Conservation (phyloP, 2,113 vertebrate species). For the Capreolus pygargus region DNA sequence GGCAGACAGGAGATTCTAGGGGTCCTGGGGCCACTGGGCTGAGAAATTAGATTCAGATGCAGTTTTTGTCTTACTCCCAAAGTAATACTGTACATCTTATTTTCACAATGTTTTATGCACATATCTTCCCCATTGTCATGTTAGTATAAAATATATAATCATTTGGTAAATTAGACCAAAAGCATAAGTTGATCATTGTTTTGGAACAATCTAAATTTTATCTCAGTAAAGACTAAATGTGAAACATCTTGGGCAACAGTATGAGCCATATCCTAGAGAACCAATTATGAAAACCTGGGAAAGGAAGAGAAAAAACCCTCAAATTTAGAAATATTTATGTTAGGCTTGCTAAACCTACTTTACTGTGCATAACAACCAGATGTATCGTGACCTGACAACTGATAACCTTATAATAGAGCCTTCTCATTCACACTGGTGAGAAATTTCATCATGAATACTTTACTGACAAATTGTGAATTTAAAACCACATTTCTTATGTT, state of each 20-base stretch:
- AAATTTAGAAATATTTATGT: conserved; percentile 34
- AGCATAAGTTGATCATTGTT: neutral
- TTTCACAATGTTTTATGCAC: conserved; percentile 45
- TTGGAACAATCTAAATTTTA: conserved; percentile 33
- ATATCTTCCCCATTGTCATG: neutral
- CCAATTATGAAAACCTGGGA: neutral
- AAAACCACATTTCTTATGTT: conserved; percentile 36
- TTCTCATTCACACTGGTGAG: neutral
- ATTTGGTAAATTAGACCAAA: conserved; percentile 45
- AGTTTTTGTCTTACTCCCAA: neutral
- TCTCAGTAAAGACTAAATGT: conserved; percentile 39
- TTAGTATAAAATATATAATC: conserved; percentile 29
- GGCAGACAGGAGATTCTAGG: neutral
- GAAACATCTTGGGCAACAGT: conserved; percentile 28
- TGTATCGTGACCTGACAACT: conserved; percentile 6
- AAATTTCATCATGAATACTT: conserved; percentile 12
- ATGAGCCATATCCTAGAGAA: conserved; percentile 4
- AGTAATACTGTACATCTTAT: neutral
- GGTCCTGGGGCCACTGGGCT: neutral
- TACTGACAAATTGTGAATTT: conserved; percentile 12
- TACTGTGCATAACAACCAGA: neutral
- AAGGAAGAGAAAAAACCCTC: neutral
- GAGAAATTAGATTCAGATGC: neutral
- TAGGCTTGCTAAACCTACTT: neutral
- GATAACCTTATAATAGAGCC: neutral